Evolutionary conservation across 2,113 vertebrate species (phyloP).

Genomic region (Hirundichthys speculiger): DNA sequence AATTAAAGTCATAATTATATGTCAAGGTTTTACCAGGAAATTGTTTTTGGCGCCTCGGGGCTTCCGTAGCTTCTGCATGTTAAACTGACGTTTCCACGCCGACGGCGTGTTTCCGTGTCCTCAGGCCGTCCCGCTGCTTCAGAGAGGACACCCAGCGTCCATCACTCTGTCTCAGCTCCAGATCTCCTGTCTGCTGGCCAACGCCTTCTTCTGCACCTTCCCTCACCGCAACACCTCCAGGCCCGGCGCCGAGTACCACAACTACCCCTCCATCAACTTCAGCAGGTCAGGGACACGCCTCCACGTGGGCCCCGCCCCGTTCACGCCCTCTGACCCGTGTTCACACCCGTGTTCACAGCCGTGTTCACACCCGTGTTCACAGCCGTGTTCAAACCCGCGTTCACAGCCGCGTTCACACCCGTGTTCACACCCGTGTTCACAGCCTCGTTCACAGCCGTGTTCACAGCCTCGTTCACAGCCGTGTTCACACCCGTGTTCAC

Average conservation of each 20-base stretch:
- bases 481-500: not conserved
- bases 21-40: no score
- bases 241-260: constrained; percentile 54
- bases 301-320: no score
- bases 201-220: constrained; percentile 83
- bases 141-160: not conserved
- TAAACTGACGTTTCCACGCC: not conserved
- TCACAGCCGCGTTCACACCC: no score
- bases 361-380: not conserved
- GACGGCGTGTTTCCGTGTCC: not conserved
- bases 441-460: not conserved
- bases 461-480: no score
- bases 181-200: constrained; percentile 78
- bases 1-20: no score
- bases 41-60: no score
- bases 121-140: constrained; percentile 76
- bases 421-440: no score
- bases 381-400: not conserved
- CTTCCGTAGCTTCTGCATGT: no score
- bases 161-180: constrained; percentile 77
- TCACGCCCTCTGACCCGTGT: no score
- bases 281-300: constrained; percentile 57
- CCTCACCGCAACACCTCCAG: constrained; percentile 70
- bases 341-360: not conserved
- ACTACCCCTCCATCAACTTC: constrained; percentile 80